Conservation (phyloP, 2,888 invertebrate genomes). For the Rhogogaster chlorosoma region DNA sequence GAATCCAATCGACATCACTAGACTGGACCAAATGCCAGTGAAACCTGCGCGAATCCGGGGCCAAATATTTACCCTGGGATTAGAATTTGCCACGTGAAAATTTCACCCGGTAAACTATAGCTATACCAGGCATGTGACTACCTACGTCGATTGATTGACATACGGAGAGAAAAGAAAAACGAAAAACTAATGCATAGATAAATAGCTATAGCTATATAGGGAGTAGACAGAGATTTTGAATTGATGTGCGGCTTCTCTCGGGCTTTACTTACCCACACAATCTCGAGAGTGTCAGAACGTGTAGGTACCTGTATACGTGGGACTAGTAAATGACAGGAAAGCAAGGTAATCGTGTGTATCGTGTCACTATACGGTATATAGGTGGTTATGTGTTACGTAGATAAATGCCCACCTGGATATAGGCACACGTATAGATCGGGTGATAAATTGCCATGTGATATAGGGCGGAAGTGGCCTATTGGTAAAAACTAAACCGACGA, state of each 20-base stretch:
- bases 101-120: background rate
- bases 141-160: background rate
- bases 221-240: background rate
- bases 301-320: background rate
- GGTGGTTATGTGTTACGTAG: background rate
- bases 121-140: background rate
- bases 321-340: background rate
- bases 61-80: no score
- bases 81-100: no score
- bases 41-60: no score
- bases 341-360: background rate
- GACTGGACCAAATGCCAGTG: no score
- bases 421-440: background rate
- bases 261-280: background rate
- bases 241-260: background rate
- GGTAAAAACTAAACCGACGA: background rate
- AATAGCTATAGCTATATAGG: no score
- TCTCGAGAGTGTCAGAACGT: background rate
- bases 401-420: background rate
- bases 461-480: background rate
- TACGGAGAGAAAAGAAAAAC: background rate
- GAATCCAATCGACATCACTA: no score
- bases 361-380: background rate
- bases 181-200: background rate
- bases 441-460: slow-evolving; percentile 51